Evolutionary conservation across 2,797 vertebrate genomes (phyloP), one percentile per base, ranked within the genome.

Genomic region (Poecilia gillii): DNA sequence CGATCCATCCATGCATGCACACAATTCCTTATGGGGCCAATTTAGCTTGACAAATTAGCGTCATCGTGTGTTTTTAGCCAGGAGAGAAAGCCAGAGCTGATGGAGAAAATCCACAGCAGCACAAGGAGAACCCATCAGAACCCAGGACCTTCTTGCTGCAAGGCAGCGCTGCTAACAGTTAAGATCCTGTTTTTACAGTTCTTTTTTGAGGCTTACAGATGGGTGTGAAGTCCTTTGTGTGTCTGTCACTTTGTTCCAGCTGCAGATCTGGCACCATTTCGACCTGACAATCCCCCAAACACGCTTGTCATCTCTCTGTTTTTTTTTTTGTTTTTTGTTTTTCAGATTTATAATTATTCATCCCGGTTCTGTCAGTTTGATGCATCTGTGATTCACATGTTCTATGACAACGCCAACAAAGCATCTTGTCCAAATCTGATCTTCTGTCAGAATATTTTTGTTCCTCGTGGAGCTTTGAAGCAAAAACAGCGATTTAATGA

Each of bases 191-290:
- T 59, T 71, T 4, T 55, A 33, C 31, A n/a, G 46, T 46, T 1
- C n/a, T 66, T 77, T 68, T 47, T 47, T 55, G 46, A 41, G 59
- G 31, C 41, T 59, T 1, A 66, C 47, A 16, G 47, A 28, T 4
- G 31, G 57, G 72, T 39, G 11, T 57, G 45, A 53, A 33, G 23
- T 33, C 70, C 41, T 72, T 4, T 75, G 39, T 41, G 14, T 49
- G 31, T 51, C 39, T 74, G 62, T 39, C 53, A 51, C 31, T 73
- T 11, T 43, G 72, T 76, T n/a, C 70, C 47, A 72, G 75, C 41
- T 70, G 16, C 74, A 64, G 77, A 81, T 86, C 76, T 78, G 74
- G 81, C 72, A 78, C 73, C 12, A 5, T 78, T 43, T 70, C 57
- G 23, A 64, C 68, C 62, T 83, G 78, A 73, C 74, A 75, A 45